Evolutionary conservation across 2,797 vertebrate genomes (phyloP), one percentile per base, ranked within the genome.

Genomic region (Microctenopoma lineatum): DNA sequence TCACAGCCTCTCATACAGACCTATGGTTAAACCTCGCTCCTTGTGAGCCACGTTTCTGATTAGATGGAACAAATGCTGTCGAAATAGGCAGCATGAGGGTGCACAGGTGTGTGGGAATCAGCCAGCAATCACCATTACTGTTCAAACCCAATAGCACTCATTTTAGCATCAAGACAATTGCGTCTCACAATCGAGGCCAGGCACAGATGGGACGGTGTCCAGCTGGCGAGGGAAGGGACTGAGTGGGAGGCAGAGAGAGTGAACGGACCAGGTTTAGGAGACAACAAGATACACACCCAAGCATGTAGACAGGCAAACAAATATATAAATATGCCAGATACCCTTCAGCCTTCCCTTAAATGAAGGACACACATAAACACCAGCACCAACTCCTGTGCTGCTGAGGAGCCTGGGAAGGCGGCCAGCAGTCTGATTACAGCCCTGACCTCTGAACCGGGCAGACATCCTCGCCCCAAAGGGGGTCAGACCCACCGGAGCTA

Each of bases 381-480:
- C 4, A 77, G 61, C 14, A 7, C 85, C 70, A 74, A 77, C 61
- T 75, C 32, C 70, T 55, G 53, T 61, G 66, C 73, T 62, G 75
- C 81, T 29, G 58, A 86, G 85, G 68, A 89, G 78, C 81, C 89
- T 92, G 90, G 90, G 92, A 93, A 94, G 91, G 79, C 90, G 79
- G 90, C 90, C 90, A 90, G 85, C 77, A 85, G 90, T 89, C 89
- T 93, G 91, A 94, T 92, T 94, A 84, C 89, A 85, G 75, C 89
- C 68, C 14, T 87, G 92, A 94, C 91, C 92, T 87, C 65, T 88
- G 90, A 83, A 75, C 84, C 36, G 53, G 73, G 75, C 87, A 81
- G 85, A 88, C 86, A 89, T 88, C 90, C 88, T 86, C 53, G 12
- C 65, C 84, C 83, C 77, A 87, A 70, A 81, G 81, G 77, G 63